Conservation (phyloP, 2,113 vertebrate species). For the Reinhardtius hippoglossoides region DNA sequence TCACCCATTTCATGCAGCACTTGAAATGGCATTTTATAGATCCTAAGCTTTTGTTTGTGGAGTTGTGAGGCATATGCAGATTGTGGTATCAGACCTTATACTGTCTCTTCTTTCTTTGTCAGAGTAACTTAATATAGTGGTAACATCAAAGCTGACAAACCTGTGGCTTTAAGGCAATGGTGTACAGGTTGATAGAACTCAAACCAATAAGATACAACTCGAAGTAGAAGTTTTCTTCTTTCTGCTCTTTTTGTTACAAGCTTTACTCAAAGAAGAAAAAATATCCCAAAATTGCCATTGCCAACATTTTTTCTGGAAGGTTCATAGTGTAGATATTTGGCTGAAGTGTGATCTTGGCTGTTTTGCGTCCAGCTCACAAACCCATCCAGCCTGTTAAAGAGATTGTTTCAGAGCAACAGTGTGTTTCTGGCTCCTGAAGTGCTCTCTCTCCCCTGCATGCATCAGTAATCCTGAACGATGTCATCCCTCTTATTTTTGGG, state of each 20-base stretch:
- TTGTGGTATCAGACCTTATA: conserved; percentile 31
- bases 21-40: conserved; percentile 61
- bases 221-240: not conserved
- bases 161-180: conserved; percentile 30
- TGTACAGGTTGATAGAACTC: conserved; percentile 13
- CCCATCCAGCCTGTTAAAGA: conserved; percentile 33
- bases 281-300: conserved; percentile 19
- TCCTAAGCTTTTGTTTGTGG: not conserved
- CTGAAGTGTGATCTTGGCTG: conserved; percentile 6
- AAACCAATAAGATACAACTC: conserved; percentile 7
- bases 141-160: conserved; percentile 47
- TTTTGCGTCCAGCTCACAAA: conserved; percentile 22
- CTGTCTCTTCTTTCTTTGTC: conserved; percentile 20
- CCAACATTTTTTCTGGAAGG: not conserved
- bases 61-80: conserved; percentile 33
- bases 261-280: not conserved
- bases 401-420: conserved; percentile 25
- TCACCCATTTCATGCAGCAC: conserved; percentile 62
- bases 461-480: not conserved
- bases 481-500: conserved; percentile 40
- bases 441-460: conserved; percentile 32
- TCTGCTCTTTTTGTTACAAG: conserved; percentile 1
- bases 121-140: conserved; percentile 32
- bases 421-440: conserved; percentile 40
- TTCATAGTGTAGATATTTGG: conserved; percentile 12